phyloP scores from a whole-genome alignment of 2,797 vertebrate genomes.

The Dendrocincla fuliginosa region DNA sequence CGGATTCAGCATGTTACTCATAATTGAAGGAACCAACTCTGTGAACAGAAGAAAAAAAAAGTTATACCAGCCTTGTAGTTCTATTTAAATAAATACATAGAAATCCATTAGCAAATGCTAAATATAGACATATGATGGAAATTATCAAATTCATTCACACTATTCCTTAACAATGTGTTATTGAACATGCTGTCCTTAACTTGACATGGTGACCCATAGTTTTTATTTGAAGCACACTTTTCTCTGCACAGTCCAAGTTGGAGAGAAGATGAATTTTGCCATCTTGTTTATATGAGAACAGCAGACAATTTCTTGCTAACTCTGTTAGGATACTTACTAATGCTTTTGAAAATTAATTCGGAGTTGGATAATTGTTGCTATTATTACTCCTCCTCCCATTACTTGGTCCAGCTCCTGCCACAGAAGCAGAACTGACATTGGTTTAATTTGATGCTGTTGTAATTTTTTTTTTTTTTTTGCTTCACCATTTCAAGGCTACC shows the following conservation, averaged over 20 bases:
- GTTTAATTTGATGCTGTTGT: not conserved
- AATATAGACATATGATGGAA: not conserved
- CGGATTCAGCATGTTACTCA: conserved; percentile 86
- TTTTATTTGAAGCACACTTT: not conserved
- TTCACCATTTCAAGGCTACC: not conserved
- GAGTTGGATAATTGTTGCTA: not conserved
- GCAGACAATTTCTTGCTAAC: not conserved
- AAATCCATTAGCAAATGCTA: not conserved
- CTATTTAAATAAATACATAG: not conserved
- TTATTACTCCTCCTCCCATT: not conserved
- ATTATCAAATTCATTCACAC: not conserved
- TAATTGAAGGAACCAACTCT: conserved; percentile 86
- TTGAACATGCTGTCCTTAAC: not conserved
- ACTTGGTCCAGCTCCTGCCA: not conserved
- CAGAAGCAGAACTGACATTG: not conserved
- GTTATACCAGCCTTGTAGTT: not conserved
- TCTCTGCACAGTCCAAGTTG: not conserved
- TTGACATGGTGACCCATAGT: not conserved
- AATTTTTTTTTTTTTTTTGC: not conserved
- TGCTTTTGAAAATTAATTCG: not conserved
- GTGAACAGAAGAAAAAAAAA: not conserved
- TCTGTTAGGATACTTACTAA: not conserved
- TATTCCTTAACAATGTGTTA: not conserved
- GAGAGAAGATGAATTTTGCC: not conserved
- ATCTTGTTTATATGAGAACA: not conserved